Conservation (phyloP, 2,113 vertebrate genomes). For the Pan paniscus region DNA sequence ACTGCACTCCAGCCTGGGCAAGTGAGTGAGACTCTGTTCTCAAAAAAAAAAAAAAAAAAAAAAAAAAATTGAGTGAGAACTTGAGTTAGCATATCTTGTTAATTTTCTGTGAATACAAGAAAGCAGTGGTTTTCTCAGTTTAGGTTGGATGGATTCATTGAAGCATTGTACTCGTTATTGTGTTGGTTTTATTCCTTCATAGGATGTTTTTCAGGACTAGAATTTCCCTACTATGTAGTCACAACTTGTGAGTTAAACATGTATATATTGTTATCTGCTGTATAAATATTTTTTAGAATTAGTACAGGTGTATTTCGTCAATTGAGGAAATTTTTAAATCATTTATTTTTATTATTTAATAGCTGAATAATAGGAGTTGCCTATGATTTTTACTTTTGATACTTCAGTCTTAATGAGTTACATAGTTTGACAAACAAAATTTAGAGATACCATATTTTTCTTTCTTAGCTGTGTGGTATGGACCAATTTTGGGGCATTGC, state of each 20-base stretch:
- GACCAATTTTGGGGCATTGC: conserved; percentile 99
- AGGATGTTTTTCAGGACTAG: neutral
- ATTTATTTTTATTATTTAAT: conserved; percentile 15
- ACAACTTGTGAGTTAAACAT: neutral
- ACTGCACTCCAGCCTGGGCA: too few relatives aligned
- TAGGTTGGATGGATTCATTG: neutral
- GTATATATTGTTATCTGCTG: neutral
- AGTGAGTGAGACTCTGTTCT: too few relatives aligned
- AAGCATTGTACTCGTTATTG: neutral
- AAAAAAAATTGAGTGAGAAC: neutral
- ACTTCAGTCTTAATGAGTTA: neutral
- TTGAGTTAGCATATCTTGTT: neutral
- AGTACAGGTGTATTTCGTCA: neutral
- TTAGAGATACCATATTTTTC: conserved; percentile 36
- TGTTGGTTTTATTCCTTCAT: conserved; percentile 5
- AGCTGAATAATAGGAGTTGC: neutral
- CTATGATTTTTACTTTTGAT: neutral
- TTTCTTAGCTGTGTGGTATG: conserved; percentile 95
- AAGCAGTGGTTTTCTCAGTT: neutral
- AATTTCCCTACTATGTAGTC: neutral
- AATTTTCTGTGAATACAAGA: neutral
- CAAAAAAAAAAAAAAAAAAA: too few relatives aligned
- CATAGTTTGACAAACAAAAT: conserved; percentile 11
- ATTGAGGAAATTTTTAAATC: neutral
- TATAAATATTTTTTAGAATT: conserved; percentile 2